Evolutionary conservation across 2,888 invertebrate genomes (phyloP), one percentile per base, ranked within the genome.

Genomic region (Abrostola tripartita): DNA sequence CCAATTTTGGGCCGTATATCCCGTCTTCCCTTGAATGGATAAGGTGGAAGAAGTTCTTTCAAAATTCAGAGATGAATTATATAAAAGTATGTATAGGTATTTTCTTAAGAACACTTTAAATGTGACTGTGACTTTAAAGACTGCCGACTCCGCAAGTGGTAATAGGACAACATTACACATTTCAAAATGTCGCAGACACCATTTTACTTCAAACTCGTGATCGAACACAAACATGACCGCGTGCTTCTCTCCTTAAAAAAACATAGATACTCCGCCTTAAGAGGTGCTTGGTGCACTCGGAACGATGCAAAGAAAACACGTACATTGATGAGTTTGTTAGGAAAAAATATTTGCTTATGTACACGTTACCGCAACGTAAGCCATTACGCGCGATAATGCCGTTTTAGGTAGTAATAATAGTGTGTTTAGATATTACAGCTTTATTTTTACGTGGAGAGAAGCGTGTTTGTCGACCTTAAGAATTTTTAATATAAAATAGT

Each of bases 161-260:
- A 42, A 52, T 47, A 52, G 40, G 44, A 11, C 37, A 35, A 72
- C 54, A 63, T 65, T 60, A 65, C 60, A 59, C 55, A 74, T 67
- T 66, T 68, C 58, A 70, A 77, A 69, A 72, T 44, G 68, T 71
- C 53, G 67, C 58, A 62, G 76, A 60, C 57, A 54, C 68, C 65
- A 68, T 73, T 70, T 69, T 71, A 66, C 53, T 64, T 56, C 52
- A 65, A 67, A 76, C 63, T 73, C 42, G 54, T 84, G 89, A 91
- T 91, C 85, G 88, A 90, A 91, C 66, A 80, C 81, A 90, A 92
- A 92, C 92, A 91, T 66, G 66, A 59, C 61, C 72, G 81, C 84
- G 79, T 84, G 82, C 79, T 82, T 76, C 77, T 79, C 77, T 78
- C 80, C 83, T 87, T 86, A 85, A 55, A 85, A 90, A 84, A 90